Evolutionary conservation across 2,888 invertebrate genomes (phyloP).

Genomic region (Ommatoiulus sabulosus): DNA sequence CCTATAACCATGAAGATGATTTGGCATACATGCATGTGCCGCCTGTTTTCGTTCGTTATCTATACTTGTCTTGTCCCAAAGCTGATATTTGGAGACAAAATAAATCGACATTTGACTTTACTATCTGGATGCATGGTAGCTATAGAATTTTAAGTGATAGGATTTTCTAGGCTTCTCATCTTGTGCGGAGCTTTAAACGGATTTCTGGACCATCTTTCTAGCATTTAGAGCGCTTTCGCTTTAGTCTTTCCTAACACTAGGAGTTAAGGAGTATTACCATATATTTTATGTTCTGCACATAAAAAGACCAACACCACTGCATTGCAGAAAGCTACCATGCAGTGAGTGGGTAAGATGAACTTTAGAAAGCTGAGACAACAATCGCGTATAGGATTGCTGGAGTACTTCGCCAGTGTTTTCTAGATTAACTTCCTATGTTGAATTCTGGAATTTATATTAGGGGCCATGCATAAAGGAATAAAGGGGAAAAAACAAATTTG

Average conservation of each 20-base stretch:
- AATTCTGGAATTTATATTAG: neutral
- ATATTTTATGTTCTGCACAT: conserved; percentile 31
- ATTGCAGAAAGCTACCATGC: neutral
- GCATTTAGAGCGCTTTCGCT: neutral
- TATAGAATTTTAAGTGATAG: no score
- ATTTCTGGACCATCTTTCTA: neutral
- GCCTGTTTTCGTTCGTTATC: no score
- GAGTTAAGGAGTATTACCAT: neutral
- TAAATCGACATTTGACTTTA: neutral
- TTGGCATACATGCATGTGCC: no score
- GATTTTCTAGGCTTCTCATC: neutral
- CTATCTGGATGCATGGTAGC: neutral
- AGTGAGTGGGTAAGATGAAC: neutral
- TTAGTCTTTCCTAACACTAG: conserved; percentile 5
- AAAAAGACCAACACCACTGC: conserved; percentile 1
- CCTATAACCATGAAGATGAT: no score
- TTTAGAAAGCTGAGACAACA: neutral
- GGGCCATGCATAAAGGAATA: neutral
- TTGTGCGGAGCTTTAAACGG: neutral
- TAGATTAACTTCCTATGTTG: neutral
- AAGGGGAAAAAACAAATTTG: neutral
- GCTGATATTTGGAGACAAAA: conserved; percentile 12
- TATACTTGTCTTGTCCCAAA: neutral
- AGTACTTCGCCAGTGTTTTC: neutral
- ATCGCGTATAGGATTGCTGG: neutral